phyloP scores from a whole-genome alignment of 2,113 vertebrate species.

The Dicentrarchus labrax region DNA sequence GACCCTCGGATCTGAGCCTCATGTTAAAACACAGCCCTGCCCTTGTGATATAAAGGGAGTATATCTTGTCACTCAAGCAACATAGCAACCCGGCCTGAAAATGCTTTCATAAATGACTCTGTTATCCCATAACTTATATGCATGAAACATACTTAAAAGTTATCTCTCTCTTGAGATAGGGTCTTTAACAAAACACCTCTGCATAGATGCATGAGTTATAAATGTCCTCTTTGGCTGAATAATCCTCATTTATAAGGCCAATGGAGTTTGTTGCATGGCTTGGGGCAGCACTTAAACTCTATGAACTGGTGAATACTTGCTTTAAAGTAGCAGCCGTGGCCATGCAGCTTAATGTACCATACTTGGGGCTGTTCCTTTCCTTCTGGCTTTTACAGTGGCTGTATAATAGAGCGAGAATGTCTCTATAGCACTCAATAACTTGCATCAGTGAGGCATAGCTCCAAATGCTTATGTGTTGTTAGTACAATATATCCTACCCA shows the following conservation, averaged over 20 bases:
- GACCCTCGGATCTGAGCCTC: conserved; percentile 50
- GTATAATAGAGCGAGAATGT: conserved; percentile 42
- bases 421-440: conserved; percentile 57
- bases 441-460: conserved; percentile 50
- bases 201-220: conserved; percentile 43
- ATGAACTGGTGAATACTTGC: conserved; percentile 67
- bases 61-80: conserved; percentile 47
- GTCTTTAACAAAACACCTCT: conserved; percentile 53
- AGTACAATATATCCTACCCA: conserved; percentile 53
- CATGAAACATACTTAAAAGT: conserved; percentile 46
- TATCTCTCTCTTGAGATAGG: conserved; percentile 35
- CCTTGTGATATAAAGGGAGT: conserved; percentile 29
- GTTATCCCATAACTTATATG: conserved; percentile 19
- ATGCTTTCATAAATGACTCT: conserved; percentile 29
- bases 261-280: conserved; percentile 62
- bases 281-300: conserved; percentile 76
- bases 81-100: conserved; percentile 26
- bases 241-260: conserved; percentile 66
- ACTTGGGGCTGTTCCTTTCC: conserved; percentile 36
- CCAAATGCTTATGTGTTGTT: conserved; percentile 55
- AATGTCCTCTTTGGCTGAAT: conserved; percentile 62
- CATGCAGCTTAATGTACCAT: conserved; percentile 70
- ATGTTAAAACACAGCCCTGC: conserved; percentile 57
- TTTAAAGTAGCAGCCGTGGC: conserved; percentile 60
- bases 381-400: conserved; percentile 59